Percentiles rank a stretch among this genome's conserved stretches.
Evolutionary conservation across 1,140 invertebrate species (phyloP).

Genomic region (Sarcophaga peregrina): DNA sequence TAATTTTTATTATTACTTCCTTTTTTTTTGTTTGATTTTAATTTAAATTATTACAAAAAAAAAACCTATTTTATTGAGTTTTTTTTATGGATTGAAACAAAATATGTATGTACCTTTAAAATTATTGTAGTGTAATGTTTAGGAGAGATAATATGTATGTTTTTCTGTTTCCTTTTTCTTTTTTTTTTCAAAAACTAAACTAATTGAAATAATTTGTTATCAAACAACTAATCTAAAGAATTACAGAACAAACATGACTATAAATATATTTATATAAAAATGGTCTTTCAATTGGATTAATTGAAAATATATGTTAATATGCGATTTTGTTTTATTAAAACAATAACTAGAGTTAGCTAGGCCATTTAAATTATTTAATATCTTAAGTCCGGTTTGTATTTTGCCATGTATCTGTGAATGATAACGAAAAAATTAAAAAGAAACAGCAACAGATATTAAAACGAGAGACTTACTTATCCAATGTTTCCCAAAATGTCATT

Average conservation of each 20-base stretch:
- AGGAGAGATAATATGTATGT: too few species aligned
- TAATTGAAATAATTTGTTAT: neutral
- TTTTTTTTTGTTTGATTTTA: too few species aligned
- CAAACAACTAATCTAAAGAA: conserved; percentile 19
- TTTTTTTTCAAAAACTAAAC: conserved; percentile 16
- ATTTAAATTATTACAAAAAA: too few species aligned
- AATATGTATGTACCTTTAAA: too few species aligned
- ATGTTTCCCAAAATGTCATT: conserved; percentile 96
- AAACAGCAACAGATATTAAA: conserved; percentile 39
- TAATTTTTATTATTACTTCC: too few species aligned
- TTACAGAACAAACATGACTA: conserved; percentile 21
- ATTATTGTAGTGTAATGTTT: too few species aligned
- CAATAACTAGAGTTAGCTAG: conserved; percentile 9
- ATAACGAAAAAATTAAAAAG: conserved; percentile 48
- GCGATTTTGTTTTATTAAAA: neutral
- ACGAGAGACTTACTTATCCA: conserved; percentile 83
- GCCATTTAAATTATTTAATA: conserved; percentile 71
- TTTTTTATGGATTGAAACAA: too few species aligned
- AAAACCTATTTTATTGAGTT: too few species aligned
- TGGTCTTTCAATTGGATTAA: neutral
- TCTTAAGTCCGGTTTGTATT: conserved; percentile 90
- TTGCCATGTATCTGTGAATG: conserved; percentile 86
- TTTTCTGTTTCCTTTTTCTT: too few species aligned
- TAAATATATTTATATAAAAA: conserved; percentile 9
- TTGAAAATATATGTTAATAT: neutral